A percentile compares a stretch with the other conserved stretches of the same genome.
These are phyloP conservation scores for Argyresthia albistria DNA, from an alignment of 2,888 invertebrate species.

Conservation along the genomic window DNA sequence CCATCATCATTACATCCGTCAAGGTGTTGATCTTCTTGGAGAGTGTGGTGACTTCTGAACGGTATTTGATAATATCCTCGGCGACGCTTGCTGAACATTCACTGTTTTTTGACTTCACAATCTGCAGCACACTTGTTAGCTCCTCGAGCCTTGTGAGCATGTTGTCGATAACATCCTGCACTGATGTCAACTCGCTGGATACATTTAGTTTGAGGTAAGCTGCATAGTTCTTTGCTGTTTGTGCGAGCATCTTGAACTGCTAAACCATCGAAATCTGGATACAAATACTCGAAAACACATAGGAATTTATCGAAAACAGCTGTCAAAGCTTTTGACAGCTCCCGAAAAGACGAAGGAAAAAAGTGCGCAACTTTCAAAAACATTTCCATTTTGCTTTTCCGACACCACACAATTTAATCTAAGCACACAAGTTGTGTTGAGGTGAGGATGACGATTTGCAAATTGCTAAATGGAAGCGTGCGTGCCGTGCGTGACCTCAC, in stretches of 20 bases:
- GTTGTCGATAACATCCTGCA: slow-evolving; percentile 76
- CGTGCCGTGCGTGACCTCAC: too few relatives aligned
- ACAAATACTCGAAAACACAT: slow-evolving; percentile 51
- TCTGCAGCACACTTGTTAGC: slow-evolving; percentile 73
- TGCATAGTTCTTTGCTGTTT: slow-evolving; percentile 66
- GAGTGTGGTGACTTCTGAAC: slow-evolving; percentile 62
- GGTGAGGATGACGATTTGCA: background rate
- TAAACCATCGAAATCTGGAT: slow-evolving; percentile 53
- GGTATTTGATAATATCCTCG: slow-evolving; percentile 65
- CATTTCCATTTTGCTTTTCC: slow-evolving; percentile 36
- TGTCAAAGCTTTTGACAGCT: slow-evolving; percentile 47
- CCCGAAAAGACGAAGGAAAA: slow-evolving; percentile 37
- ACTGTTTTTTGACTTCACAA: slow-evolving; percentile 63
- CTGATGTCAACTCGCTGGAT: slow-evolving; percentile 67
- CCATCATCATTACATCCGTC: slow-evolving; percentile 61
- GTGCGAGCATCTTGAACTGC: slow-evolving; percentile 53
- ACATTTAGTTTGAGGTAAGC: slow-evolving; percentile 69
- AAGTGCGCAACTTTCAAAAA: slow-evolving; percentile 37
- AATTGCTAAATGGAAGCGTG: too few relatives aligned
- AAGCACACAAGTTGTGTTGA: background rate
- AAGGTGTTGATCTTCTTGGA: slow-evolving; percentile 70
- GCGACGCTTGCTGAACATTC: slow-evolving; percentile 57
- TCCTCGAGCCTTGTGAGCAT: slow-evolving; percentile 78
- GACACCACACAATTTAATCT: background rate
- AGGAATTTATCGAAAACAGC: slow-evolving; percentile 43